Conservation (phyloP, 2,113 vertebrate genomes). For the Ctenomys sociabilis region DNA sequence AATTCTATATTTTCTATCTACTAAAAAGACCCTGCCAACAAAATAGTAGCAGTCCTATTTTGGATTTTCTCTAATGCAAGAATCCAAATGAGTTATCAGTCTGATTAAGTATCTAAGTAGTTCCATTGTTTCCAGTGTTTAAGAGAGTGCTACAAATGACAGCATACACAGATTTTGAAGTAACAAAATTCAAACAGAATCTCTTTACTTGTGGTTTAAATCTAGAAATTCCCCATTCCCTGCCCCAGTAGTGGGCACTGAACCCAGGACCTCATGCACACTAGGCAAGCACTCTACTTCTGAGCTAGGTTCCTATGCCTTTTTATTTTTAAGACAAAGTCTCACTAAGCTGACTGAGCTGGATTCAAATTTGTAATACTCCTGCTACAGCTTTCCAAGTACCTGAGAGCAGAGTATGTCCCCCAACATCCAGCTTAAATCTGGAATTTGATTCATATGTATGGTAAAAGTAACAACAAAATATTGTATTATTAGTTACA, state of each 20-base stretch:
- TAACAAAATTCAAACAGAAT: conserved; percentile 3
- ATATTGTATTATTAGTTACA: conserved; percentile 23
- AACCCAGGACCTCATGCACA: not conserved
- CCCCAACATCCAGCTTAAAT: not conserved
- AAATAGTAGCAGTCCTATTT: not conserved
- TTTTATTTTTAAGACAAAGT: not conserved
- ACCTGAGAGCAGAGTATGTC: not conserved
- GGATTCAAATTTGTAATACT: not conserved
- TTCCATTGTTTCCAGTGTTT: not conserved
- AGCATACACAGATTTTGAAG: not conserved
- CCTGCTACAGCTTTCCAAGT: not conserved
- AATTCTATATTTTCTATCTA: not conserved
- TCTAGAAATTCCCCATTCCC: not conserved
- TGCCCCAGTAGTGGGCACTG: not conserved
- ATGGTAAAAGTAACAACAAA: not conserved
- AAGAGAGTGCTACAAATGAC: not conserved
- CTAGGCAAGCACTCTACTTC: not conserved
- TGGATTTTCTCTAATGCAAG: not conserved
- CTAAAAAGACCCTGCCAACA: not conserved
- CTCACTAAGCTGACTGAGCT: not conserved
- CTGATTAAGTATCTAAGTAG: not conserved
- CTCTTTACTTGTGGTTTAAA: not conserved
- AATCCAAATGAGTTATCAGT: not conserved
- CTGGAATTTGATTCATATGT: not conserved
- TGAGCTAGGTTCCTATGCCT: not conserved